These are phyloP conservation scores for Neoaliturus tenellus DNA, from an alignment of 2,888 invertebrate species.

Conservation along the genomic window DNA sequence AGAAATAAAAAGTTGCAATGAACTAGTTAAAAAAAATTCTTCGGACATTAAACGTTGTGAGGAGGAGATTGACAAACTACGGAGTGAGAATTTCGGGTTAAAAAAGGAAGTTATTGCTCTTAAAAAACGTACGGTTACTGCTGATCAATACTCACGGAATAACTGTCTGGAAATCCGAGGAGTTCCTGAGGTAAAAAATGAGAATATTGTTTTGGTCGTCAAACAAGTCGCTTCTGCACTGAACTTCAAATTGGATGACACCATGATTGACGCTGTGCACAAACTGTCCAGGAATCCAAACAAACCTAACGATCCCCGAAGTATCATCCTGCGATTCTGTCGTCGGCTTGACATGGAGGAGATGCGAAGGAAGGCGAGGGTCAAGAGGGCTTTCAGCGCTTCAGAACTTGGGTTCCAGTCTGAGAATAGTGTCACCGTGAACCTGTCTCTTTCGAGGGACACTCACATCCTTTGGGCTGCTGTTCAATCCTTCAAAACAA, in stretches of 20 bases:
- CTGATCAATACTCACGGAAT: background rate
- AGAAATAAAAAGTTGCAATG: background rate
- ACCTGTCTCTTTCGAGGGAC: background rate
- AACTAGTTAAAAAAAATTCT: background rate
- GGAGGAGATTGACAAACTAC: background rate
- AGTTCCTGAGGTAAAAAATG: background rate
- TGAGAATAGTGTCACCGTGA: background rate
- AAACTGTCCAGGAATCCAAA: background rate
- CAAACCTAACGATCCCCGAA: background rate
- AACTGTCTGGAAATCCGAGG: background rate
- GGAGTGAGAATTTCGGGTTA: background rate
- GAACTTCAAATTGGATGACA: background rate
- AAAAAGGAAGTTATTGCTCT: background rate
- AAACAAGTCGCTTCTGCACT: background rate
- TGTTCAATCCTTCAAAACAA: background rate
- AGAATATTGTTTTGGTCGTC: background rate
- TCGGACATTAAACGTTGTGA: background rate
- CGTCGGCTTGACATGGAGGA: background rate
- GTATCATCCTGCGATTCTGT: background rate
- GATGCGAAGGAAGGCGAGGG: background rate
- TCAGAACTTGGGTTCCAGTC: background rate
- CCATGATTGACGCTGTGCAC: conserved; percentile 6
- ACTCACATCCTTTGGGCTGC: background rate
- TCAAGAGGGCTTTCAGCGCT: background rate
- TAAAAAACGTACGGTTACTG: background rate